Percentiles rank a stretch among this genome's conserved stretches.
Conservation (phyloP, 2,113 vertebrate genomes). For the Proteles cristata region DNA sequence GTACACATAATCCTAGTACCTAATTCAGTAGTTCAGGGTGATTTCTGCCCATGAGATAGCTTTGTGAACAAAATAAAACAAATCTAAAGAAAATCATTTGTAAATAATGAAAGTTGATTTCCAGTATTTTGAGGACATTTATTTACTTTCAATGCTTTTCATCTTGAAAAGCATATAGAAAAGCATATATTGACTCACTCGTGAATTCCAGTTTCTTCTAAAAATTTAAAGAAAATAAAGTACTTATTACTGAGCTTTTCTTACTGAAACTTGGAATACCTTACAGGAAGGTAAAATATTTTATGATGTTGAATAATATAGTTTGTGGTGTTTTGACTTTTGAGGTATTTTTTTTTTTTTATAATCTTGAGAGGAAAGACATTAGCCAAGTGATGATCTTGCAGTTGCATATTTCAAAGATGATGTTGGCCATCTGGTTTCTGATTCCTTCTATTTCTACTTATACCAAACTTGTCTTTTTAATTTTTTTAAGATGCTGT, state of each 20-base stretch:
- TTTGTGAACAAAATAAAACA: slow-evolving; percentile 32
- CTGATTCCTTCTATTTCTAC: slow-evolving; percentile 46
- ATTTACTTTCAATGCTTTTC: slow-evolving; percentile 26
- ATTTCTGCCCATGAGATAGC: background rate
- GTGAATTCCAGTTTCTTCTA: slow-evolving; percentile 36
- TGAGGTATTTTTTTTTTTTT: background rate
- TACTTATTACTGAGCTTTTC: background rate
- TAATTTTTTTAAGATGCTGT: background rate
- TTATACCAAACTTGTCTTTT: background rate
- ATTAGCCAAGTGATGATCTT: slow-evolving; percentile 53
- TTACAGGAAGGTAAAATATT: slow-evolving; percentile 28
- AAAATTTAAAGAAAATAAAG: slow-evolving; percentile 48
- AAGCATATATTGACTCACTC: background rate
- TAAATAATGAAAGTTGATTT: slow-evolving; percentile 35
- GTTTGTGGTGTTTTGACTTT: background rate
- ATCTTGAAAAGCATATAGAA: background rate
- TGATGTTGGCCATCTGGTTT: slow-evolving; percentile 61
- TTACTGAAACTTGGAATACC: slow-evolving; percentile 26
- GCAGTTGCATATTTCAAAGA: slow-evolving; percentile 45
- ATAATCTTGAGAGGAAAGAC: slow-evolving; percentile 30
- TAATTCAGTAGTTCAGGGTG: slow-evolving; percentile 8
- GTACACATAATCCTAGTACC: background rate
- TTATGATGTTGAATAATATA: background rate
- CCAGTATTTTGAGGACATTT: background rate
- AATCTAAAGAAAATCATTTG: slow-evolving; percentile 16